phyloP scores from a whole-genome alignment of 64 coral and sea anemone species.

The Montipora capricornis region DNA sequence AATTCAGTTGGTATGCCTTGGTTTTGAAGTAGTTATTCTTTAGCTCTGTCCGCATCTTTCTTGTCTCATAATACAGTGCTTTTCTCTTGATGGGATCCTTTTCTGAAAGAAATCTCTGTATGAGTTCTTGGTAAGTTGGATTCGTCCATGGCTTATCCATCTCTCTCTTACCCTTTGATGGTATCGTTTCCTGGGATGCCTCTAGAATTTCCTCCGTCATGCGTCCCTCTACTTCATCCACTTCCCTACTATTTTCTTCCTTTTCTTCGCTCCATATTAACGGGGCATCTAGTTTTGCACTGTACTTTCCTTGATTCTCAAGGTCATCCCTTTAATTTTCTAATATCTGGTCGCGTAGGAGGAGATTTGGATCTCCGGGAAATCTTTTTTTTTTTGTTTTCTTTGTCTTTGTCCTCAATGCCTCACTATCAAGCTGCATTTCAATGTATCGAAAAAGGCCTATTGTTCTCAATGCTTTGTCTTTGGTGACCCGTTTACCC shows the following conservation, averaged over 20 bases:
- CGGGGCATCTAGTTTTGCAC: conserved; percentile 20
- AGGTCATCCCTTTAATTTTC: conserved; percentile 1
- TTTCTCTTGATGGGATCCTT: too few relatives aligned
- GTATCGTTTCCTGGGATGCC: conserved; percentile 23
- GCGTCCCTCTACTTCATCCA: background rate
- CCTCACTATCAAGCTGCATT: too few relatives aligned
- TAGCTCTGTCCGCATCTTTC: background rate
- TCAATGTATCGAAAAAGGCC: too few relatives aligned
- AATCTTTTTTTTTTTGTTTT: too few relatives aligned
- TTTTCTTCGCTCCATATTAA: background rate
- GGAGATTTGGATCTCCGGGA: background rate
- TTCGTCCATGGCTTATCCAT: conserved; percentile 46
- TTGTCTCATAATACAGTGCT: background rate
- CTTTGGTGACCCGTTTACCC: too few relatives aligned
- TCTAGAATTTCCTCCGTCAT: conserved; percentile 18
- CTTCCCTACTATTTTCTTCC: background rate
- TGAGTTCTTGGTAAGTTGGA: conserved; percentile 2
- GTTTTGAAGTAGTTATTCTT: background rate
- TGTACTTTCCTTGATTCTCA: conserved; percentile 36
- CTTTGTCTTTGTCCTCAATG: too few relatives aligned
- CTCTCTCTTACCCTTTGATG: conserved; percentile 16
- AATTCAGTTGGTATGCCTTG: too few relatives aligned
- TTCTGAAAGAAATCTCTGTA: background rate
- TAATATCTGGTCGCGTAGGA: conserved; percentile 3
- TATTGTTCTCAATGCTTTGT: too few relatives aligned